Base-by-base conservation (phyloP, 2,888 invertebrate genomes). In the Mayetiola destructor region DNA sequence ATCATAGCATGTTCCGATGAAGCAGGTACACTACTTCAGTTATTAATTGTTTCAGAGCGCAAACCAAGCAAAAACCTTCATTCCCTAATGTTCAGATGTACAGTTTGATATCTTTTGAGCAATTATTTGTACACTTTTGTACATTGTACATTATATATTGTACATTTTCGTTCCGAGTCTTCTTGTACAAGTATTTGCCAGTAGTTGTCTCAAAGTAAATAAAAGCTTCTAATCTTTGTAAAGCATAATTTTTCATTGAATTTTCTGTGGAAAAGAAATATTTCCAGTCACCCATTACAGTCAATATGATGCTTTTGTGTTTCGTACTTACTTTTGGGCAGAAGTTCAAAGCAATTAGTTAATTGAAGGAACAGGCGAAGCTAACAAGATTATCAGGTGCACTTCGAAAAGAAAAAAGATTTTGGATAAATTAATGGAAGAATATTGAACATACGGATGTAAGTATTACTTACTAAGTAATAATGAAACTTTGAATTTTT, bases 311-410 rank as follows among this genome's bases (percentile, higher is more conserved):
- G 30, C 29, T n/a, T n/a, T n/a, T 27, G 23, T 23, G 23, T 23
- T 42, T 42, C 21, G 23, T 42, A 42, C 23, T 42, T 48, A 21
- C 20, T 3, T 3, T 3, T 10, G 6, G 10, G 40, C 48, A 27
- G n/a, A 14, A 42, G 53, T 27, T 53, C 29, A 53, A 53, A 16
- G 30, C 53, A 53, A 18, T 53, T 53, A 30, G 18, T 27, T 53
- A 53, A 53, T 53, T 53, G 30, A 53, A 53, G 30, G 27, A 30
- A 30, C 53, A 53, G 53, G 53, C 30, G 53, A 20, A 48, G 53
- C 32, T 6, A 9, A 30, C 29, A 53, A 53, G 30, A 30, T 53
- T 53, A 30, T 53, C 53, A 53, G 53, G 53, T 53, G 53, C n/a
- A n/a, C n/a, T n/a, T n/a, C n/a, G n/a, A n/a, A 32, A 6, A 32